Evolutionary conservation across 2,113 vertebrate genomes (phyloP).

Genomic region (Hippocampus barbouri): DNA sequence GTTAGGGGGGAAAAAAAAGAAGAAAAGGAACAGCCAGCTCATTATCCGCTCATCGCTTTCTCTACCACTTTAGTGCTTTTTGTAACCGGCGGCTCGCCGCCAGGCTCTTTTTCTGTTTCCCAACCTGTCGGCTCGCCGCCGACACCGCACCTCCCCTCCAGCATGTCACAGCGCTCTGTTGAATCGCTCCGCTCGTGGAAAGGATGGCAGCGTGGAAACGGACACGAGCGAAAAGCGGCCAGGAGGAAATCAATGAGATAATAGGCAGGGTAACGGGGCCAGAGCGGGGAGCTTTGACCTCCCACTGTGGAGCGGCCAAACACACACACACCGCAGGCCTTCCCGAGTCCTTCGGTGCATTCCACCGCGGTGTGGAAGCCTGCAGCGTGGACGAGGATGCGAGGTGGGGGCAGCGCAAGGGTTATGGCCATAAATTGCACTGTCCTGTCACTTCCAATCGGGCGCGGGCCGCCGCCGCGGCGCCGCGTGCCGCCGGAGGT

Average conservation of each 20-base stretch:
- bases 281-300: too few species aligned
- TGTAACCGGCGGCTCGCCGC: slow-evolving; percentile 28
- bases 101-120: slow-evolving; percentile 56
- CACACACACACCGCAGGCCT: neutral
- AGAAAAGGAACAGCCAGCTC: too few species aligned
- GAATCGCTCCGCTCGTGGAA: too few species aligned
- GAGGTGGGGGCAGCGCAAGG: slow-evolving; percentile 47
- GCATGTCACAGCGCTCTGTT: too few species aligned
- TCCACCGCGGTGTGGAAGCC: slow-evolving; percentile 7
- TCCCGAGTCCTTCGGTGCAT: too few species aligned
- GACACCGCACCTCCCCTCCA: neutral
- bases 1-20: too few species aligned
- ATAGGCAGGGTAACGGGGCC: too few species aligned
- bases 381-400: slow-evolving; percentile 35
- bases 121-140: slow-evolving; percentile 29
- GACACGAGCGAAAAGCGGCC: too few species aligned
- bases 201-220: too few species aligned
- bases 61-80: neutral
- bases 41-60: slow-evolving; percentile 4
- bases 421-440: slow-evolving; percentile 73
- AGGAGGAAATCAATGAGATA: too few species aligned
- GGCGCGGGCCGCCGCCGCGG: slow-evolving; percentile 56
- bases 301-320: too few species aligned
- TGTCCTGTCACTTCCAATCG: slow-evolving; percentile 72
- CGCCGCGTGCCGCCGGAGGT: slow-evolving; percentile 49